Base-by-base conservation (phyloP, 1,140 invertebrate species). In the Rhagoletis pomonella region DNA sequence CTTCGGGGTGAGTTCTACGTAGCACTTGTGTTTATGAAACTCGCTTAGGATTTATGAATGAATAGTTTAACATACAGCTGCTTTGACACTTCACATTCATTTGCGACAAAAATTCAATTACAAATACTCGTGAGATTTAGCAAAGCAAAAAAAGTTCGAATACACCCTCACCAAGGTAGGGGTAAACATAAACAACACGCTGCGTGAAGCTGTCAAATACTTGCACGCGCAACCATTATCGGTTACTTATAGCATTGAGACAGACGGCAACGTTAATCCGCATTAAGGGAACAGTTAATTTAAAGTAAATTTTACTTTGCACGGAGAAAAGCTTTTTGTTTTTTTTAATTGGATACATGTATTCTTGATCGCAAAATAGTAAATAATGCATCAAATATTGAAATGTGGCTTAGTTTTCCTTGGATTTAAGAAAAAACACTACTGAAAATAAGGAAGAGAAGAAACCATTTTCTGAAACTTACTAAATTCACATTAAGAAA, bases 41-140 rank as follows among this genome's bases (percentile, higher is more conserved):
- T 14, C 42, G 42, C 14, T 17, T 44, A 14, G 39, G 2, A 73
- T 73, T 73, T 73, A 73, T 73, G 67, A 73, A 73, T 73, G 67
- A 73, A 73, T 14, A 44, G 39, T 17, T 73, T 73, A 47, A 10
- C 10, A 5, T 47, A 17, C 67, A 73, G 67, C 67, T 73, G 67
- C 14, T 73, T 67, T 47, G 42, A 47, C 67, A 47, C 17, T 73
- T 47, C 3, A 73, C 67, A 73, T 73, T 47, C 67, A 2, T 42
- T 44, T 3, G 3, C 14, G 4, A 14, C 39, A 5, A 12, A 73
- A 47, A 67, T 10, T 67, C 64, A 67, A 67, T 3, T 29, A 12
- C 1, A 67, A 67, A 29, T 10, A 12, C 14, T 73, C 14, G 67
- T 47, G 67, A 10, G 50, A 73, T 42, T 73, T 29, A 55, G 14